These are phyloP conservation scores for Hydra vulgaris DNA, from an alignment of 30 jellyfish, hydroid and myxozoan genomes.

Conservation along the genomic window DNA sequence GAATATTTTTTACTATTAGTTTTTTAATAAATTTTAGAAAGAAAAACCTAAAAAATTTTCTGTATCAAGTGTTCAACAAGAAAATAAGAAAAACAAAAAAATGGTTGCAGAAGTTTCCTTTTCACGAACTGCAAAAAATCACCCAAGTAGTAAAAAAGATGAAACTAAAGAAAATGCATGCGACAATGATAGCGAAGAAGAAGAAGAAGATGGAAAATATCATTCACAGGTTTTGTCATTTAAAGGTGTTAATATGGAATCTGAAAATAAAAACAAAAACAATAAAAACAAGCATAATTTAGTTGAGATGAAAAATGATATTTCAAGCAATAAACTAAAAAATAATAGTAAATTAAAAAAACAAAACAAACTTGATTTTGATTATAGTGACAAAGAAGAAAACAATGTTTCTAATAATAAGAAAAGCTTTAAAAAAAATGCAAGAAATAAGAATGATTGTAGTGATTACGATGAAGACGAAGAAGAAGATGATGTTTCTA, in stretches of 20 bases:
- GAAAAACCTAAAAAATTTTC: not conserved
- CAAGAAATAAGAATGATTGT: not conserved
- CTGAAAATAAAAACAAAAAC: conserved; percentile 21
- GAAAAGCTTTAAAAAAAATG: not conserved
- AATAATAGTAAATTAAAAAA: not conserved
- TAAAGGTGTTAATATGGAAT: conserved; percentile 1
- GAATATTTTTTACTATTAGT: too few species aligned
- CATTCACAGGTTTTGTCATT: not conserved
- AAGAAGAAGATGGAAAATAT: conserved; percentile 23
- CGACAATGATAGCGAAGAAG: conserved; percentile 3
- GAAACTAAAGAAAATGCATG: not conserved
- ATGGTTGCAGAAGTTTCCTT: conserved; percentile 27
- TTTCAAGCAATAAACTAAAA: not conserved
- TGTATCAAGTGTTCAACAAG: conserved; percentile 8
- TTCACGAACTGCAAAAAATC: conserved; percentile 18
- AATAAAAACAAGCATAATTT: conserved; percentile 12
- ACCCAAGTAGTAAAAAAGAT: not conserved
- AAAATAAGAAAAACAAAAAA: conserved; percentile 13
- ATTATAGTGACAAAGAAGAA: not conserved
- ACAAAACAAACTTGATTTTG: not conserved
- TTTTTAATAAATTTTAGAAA: not conserved
- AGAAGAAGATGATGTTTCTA: not conserved
- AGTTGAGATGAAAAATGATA: not conserved
- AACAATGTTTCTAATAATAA: not conserved
- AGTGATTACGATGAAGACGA: conserved; percentile 20